Percentiles rank a stretch among this genome's conserved stretches.
Conservation (phyloP, 2,797 vertebrate genomes). For the Danio aesculapii region DNA sequence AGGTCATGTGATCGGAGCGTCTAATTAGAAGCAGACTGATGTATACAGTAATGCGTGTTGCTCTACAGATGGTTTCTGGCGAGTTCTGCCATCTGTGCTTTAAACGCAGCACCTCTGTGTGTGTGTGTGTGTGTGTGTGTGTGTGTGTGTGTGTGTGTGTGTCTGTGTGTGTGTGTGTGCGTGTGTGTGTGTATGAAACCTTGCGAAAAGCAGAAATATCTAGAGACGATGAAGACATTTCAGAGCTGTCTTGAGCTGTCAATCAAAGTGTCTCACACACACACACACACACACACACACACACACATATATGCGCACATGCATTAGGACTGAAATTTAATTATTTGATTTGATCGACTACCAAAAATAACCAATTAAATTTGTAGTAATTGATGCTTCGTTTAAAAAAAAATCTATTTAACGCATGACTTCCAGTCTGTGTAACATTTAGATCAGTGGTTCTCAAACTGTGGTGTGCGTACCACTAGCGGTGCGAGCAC, state of each 20-base stretch:
- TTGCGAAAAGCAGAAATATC: constrained; percentile 2
- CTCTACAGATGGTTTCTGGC: constrained; percentile 14
- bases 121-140: neutral
- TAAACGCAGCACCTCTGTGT: neutral
- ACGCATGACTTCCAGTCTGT: too few species aligned
- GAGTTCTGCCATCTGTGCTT: neutral
- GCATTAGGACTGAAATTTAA: too few species aligned
- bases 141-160: too few species aligned
- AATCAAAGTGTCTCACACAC: constrained; percentile 15
- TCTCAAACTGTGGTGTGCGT: too few species aligned
- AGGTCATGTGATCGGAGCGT: constrained; percentile 2
- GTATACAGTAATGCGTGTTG: neutral
- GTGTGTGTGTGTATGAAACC: neutral
- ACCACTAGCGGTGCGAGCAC: too few species aligned
- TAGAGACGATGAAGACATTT: constrained; percentile 68
- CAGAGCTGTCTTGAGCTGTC: constrained; percentile 63
- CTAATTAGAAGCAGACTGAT: constrained; percentile 6
- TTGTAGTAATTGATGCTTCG: too few species aligned
- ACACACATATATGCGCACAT: neutral
- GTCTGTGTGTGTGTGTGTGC: neutral
- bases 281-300: constrained; percentile 12
- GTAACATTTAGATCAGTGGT: too few species aligned
- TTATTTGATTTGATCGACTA: too few species aligned
- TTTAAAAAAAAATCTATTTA: too few species aligned
- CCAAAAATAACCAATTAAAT: too few species aligned